phyloP scores from a whole-genome alignment of 2,113 vertebrate species.

The Philantomba maxwellii region DNA sequence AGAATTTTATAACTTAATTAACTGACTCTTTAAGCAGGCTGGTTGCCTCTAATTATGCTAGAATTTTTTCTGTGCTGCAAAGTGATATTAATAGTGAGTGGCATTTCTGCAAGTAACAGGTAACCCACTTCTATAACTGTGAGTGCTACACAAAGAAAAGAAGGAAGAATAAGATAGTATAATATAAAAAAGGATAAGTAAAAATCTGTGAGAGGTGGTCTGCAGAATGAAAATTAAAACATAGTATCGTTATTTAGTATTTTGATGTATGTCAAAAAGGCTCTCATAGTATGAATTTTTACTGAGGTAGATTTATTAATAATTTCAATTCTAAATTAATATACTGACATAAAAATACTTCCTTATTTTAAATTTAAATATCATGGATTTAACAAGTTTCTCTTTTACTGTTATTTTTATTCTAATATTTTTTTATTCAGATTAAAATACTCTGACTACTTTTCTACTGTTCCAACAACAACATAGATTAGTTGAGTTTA shows the following conservation, averaged over 20 bases:
- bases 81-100: constrained; percentile 33
- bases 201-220: constrained; percentile 63
- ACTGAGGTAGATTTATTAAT: not conserved
- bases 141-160: not conserved
- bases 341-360: not conserved
- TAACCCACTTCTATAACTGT: constrained; percentile 15
- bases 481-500: not conserved
- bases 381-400: not conserved
- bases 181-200: constrained; percentile 70
- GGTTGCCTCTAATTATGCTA: constrained; percentile 65
- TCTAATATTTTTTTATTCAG: not conserved
- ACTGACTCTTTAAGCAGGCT: constrained; percentile 51
- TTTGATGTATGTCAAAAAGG: not conserved
- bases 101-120: constrained; percentile 49
- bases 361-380: not conserved
- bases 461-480: not conserved
- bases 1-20: constrained; percentile 69
- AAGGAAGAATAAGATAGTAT: constrained; percentile 37
- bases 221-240: constrained; percentile 68
- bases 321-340: not conserved
- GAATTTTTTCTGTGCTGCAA: constrained; percentile 46
- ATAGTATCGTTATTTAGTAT: not conserved
- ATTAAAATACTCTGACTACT: not conserved
- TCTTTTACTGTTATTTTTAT: not conserved
- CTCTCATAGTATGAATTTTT: not conserved